These are phyloP conservation scores for Pristionchus mayeri DNA, from an alignment of 2,888 invertebrate genomes.

Conservation along the genomic window DNA sequence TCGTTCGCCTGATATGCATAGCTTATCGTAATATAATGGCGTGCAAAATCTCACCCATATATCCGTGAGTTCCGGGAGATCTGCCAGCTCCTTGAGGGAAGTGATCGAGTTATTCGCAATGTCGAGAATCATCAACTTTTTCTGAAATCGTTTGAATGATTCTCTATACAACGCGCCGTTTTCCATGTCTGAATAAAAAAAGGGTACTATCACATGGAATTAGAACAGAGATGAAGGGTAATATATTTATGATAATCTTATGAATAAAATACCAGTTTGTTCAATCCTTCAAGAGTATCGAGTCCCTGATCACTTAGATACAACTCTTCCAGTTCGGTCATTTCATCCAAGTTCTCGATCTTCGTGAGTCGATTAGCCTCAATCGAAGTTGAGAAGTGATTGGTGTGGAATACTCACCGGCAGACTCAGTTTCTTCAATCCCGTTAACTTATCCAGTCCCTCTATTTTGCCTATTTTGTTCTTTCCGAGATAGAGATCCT, in stretches of 20 bases:
- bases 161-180: not conserved
- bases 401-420: conserved; percentile 89
- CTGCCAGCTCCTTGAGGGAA: conserved; percentile 85
- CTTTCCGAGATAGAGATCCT: conserved; percentile 92
- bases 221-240: not conserved
- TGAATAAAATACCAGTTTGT: conserved; percentile 83
- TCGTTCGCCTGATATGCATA: conserved; percentile 86
- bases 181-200: not conserved
- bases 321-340: conserved; percentile 87
- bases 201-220: not conserved
- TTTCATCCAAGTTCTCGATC: conserved; percentile 87
- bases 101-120: conserved; percentile 90
- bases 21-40: too few species aligned
- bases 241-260: too few species aligned
- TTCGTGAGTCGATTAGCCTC: conserved; percentile 88
- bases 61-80: conserved; percentile 88
- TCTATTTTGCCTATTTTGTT: conserved; percentile 93
- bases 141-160: conserved; percentile 56
- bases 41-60: conserved; percentile 90
- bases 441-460: conserved; percentile 86
- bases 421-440: conserved; percentile 87
- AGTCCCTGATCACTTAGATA: conserved; percentile 96
- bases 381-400: not conserved
- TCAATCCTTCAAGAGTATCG: conserved; percentile 84
- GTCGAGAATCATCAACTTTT: conserved; percentile 87